These are phyloP conservation scores for Sciaenops ocellatus DNA, from an alignment of 2,797 vertebrate genomes.

Conservation along the genomic window DNA sequence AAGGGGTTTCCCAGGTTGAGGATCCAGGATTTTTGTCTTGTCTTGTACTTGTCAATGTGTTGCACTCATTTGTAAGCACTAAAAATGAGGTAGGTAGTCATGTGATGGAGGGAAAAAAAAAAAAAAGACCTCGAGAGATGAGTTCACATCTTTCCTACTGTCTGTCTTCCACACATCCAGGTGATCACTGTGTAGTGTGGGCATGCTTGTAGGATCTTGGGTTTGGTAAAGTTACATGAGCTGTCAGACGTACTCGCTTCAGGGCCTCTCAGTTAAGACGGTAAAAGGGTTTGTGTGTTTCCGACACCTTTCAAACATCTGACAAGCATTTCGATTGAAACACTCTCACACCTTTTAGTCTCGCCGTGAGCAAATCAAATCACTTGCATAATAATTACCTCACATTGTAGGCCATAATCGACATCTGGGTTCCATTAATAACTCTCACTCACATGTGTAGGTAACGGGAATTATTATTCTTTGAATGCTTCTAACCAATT, in stretches of 20 bases:
- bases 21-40: no score
- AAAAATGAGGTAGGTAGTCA: background rate
- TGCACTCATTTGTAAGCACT: background rate
- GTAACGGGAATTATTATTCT: conserved; percentile 47
- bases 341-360: background rate
- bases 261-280: background rate
- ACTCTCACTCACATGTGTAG: conserved; percentile 21
- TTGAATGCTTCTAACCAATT: conserved; percentile 40
- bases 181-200: background rate
- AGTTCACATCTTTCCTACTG: background rate
- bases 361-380: conserved; percentile 14
- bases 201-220: background rate
- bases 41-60: background rate
- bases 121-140: background rate
- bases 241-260: background rate
- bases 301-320: background rate
- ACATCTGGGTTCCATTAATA: background rate
- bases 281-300: background rate
- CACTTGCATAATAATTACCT: background rate
- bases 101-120: background rate
- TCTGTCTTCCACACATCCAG: background rate
- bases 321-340: background rate
- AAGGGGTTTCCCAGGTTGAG: no score
- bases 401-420: background rate
- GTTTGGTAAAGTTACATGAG: background rate